Percentiles rank a stretch among this genome's conserved stretches.
Evolutionary conservation across 2,888 invertebrate genomes (phyloP).

Genomic region (Arctia plantaginis): DNA sequence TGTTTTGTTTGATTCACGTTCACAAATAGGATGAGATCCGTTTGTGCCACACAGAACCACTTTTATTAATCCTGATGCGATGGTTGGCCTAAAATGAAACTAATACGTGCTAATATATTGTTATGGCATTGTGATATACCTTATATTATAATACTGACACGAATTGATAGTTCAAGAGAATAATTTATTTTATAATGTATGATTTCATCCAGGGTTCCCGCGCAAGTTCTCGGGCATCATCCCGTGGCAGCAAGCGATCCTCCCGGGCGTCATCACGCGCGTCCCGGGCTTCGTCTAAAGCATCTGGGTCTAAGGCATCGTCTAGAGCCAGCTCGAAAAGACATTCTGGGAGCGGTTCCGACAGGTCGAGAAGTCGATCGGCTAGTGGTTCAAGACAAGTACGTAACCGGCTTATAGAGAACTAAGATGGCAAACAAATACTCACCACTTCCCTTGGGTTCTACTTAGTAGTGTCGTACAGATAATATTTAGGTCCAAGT

Average conservation of each 20-base stretch:
- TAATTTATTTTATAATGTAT: not conserved
- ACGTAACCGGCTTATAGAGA: constrained; percentile 11
- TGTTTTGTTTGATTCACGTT: not conserved
- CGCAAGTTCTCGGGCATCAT: constrained; percentile 70
- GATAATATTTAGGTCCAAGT: too few species aligned
- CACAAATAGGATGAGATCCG: too few species aligned
- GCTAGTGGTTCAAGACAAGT: constrained; percentile 77
- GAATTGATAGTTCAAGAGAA: not conserved
- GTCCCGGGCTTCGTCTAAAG: constrained; percentile 66
- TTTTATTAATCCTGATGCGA: not conserved
- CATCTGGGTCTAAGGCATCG: constrained; percentile 70
- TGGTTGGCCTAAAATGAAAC: not conserved
- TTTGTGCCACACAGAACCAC: not conserved
- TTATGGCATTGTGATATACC: too few species aligned
- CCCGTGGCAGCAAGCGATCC: constrained; percentile 50
- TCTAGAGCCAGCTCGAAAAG: constrained; percentile 70
- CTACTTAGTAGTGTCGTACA: not conserved
- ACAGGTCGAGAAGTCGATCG: constrained; percentile 74
- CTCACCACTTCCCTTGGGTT: too few species aligned
- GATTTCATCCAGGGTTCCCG: constrained; percentile 64
- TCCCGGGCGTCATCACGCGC: constrained; percentile 61
- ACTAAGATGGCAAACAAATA: not conserved
- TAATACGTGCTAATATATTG: not conserved
- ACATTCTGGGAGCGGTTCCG: constrained; percentile 72
- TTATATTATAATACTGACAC: too few species aligned